Conservation (phyloP, 1,140 invertebrate species). For the Zaprionus nigranus region DNA sequence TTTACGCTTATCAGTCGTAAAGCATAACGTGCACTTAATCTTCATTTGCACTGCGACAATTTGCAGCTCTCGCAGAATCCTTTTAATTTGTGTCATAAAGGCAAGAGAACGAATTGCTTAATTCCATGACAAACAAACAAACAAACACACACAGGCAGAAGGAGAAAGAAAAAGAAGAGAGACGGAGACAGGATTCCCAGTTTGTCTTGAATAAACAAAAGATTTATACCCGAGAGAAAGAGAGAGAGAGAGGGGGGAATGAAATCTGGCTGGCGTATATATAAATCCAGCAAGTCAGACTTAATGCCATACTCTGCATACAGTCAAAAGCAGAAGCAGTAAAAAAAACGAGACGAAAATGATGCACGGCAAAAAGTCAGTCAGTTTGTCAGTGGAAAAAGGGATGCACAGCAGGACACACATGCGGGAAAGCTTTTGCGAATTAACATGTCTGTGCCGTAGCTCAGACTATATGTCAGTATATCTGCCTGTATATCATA, state of each 20-base stretch:
- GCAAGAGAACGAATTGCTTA: conserved; percentile 71
- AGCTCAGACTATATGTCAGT: conserved; percentile 11
- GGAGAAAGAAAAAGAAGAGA: neutral
- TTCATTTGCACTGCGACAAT: conserved; percentile 47
- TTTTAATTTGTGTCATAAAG: conserved; percentile 75
- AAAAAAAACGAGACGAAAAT: conserved; percentile 31
- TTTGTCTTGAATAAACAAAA: conserved; percentile 78
- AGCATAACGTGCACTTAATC: conserved; percentile 53
- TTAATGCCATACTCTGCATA: conserved; percentile 67
- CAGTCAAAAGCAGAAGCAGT: conserved; percentile 16
- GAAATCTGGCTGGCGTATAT: conserved; percentile 33
- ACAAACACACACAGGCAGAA: neutral
- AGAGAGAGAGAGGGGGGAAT: neutral
- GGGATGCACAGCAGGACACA: conserved; percentile 1
- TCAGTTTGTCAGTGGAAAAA: conserved; percentile 47
- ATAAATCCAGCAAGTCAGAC: conserved; percentile 74
- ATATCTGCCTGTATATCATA: neutral
- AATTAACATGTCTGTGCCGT: conserved; percentile 76
- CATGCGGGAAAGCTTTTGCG: conserved; percentile 34
- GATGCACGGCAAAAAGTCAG: conserved; percentile 42
- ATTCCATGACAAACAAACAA: conserved; percentile 76
- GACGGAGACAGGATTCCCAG: conserved; percentile 9
- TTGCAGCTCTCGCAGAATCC: conserved; percentile 45
- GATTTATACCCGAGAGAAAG: conserved; percentile 62
- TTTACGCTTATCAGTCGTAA: conserved; percentile 47